phyloP scores from a whole-genome alignment of 2,113 vertebrate species.

The Ptilonorhynchus violaceus region DNA sequence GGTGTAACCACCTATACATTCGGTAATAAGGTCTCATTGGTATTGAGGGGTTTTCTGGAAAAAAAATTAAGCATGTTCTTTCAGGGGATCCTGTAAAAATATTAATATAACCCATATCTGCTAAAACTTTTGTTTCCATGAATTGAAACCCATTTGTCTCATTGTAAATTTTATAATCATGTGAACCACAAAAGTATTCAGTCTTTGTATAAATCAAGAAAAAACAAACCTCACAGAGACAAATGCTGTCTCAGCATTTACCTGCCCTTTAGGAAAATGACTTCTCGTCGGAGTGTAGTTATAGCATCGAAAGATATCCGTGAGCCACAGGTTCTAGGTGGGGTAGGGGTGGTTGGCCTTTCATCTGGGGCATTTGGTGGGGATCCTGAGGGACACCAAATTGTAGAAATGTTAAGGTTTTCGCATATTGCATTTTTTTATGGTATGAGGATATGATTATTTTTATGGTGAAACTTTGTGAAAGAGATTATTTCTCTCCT shows the following conservation, averaged over 20 bases:
- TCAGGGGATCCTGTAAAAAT: not conserved
- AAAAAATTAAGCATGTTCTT: not conserved
- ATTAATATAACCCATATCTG: not conserved
- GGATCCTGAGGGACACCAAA: conserved; percentile 29
- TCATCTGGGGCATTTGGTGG: conserved; percentile 8
- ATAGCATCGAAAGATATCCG: conserved; percentile 81
- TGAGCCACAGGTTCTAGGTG: conserved; percentile 78
- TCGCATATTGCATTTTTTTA: not conserved
- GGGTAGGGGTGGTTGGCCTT: conserved; percentile 19
- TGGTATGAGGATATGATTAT: not conserved
- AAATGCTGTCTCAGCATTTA: conserved; percentile 54
- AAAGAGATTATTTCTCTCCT: not conserved
- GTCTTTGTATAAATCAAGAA: not conserved
- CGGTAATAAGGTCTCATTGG: not conserved
- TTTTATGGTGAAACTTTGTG: not conserved
- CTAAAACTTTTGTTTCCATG: not conserved
- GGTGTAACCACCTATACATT: not conserved
- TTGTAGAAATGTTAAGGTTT: not conserved
- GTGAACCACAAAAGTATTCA: not conserved
- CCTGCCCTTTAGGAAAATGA: conserved; percentile 90
- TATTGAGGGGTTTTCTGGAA: not conserved
- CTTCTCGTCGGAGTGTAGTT: conserved; percentile 80
- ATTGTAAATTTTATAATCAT: not conserved
- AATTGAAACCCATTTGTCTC: not conserved
- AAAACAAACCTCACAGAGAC: not conserved